Percentiles rank a stretch among this genome's conserved stretches.
Conservation (phyloP, 2,888 invertebrate genomes). For the Isotomurus palustris region DNA sequence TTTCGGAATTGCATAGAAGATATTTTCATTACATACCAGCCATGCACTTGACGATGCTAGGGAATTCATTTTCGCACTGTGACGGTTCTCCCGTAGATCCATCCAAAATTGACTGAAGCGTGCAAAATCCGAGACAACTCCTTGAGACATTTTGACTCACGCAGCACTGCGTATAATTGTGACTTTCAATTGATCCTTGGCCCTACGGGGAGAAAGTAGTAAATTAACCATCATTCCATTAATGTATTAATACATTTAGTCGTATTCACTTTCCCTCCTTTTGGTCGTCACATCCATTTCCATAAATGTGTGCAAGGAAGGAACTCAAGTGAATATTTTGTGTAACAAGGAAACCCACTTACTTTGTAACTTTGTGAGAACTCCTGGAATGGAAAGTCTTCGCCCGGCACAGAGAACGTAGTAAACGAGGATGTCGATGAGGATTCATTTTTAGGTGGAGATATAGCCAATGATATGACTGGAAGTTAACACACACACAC, state of each 20-base stretch:
- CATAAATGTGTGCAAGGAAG: no score
- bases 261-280: no score
- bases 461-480: conserved; percentile 62
- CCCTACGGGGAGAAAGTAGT: conserved; percentile 19
- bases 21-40: conserved; percentile 52
- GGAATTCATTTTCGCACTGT: conserved; percentile 74
- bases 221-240: no score
- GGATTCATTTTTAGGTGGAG: conserved; percentile 54
- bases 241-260: no score
- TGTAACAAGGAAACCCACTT: background rate
- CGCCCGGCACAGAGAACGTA: conserved; percentile 18
- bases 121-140: conserved; percentile 74
- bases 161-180: conserved; percentile 80
- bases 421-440: no score
- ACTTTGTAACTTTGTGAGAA: conserved; percentile 38
- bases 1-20: background rate
- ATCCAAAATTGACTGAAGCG: conserved; percentile 68
- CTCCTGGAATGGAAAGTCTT: conserved; percentile 30
- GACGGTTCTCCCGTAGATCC: conserved; percentile 76
- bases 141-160: conserved; percentile 64
- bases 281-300: no score
- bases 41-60: conserved; percentile 63
- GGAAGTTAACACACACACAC: conserved; percentile 46
- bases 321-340: no score
- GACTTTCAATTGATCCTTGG: conserved; percentile 50